A percentile compares a stretch with the other conserved stretches of the same genome.
Evolutionary conservation across 2,797 vertebrate genomes (phyloP).

Genomic region (Garrulus glandarius): DNA sequence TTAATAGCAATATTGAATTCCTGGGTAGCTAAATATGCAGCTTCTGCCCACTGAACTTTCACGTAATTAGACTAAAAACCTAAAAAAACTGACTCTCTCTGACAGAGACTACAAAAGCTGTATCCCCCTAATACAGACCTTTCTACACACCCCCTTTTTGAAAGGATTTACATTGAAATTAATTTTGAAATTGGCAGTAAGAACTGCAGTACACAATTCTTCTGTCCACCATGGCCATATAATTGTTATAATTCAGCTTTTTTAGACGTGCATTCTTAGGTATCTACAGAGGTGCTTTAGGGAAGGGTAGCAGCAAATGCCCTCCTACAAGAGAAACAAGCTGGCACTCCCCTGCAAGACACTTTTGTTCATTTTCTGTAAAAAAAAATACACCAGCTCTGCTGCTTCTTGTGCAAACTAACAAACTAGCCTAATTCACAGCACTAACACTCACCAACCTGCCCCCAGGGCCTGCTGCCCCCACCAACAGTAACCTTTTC

Average conservation of each 20-base stretch:
- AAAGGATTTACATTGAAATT: neutral
- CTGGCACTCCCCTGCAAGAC: neutral
- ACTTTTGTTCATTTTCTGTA: neutral
- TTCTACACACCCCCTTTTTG: neutral
- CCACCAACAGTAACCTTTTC: neutral
- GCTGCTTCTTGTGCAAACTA: neutral
- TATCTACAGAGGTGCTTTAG: neutral
- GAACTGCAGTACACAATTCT: neutral
- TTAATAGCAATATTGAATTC: neutral
- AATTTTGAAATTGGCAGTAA: neutral
- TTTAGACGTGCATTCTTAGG: neutral
- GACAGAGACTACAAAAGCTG: neutral
- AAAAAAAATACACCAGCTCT: neutral
- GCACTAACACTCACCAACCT: neutral
- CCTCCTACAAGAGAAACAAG: neutral
- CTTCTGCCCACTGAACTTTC: neutral
- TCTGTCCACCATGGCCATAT: neutral
- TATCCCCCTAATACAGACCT: neutral
- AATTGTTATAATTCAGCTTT: neutral
- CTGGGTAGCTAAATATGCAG: neutral
- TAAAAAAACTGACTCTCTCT: neutral
- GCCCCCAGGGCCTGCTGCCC: neutral
- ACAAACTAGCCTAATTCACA: neutral
- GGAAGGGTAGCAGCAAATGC: neutral
- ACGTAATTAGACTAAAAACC: neutral